A percentile compares a stretch with the other conserved stretches of the same genome.
Evolutionary conservation across 2,113 vertebrate genomes (phyloP).

Genomic region (Nesospiza acunhae): DNA sequence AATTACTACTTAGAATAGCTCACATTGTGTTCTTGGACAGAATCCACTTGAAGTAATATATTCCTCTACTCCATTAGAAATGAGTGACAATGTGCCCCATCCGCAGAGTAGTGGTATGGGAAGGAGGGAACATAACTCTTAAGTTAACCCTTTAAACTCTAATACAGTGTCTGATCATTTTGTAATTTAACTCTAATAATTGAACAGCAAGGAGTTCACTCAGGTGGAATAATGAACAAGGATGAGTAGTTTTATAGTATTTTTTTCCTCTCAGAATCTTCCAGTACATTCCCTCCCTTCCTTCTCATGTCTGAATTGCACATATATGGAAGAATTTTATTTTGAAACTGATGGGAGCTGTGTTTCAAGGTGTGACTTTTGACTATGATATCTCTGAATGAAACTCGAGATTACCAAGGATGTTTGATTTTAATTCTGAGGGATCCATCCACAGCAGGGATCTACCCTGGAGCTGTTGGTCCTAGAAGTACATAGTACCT

Average conservation of each 20-base stretch:
- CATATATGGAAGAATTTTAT: background rate
- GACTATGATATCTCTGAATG: background rate
- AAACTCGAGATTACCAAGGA: background rate
- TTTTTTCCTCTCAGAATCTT: background rate
- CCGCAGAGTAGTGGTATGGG: background rate
- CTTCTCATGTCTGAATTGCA: background rate
- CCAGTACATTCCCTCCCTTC: background rate
- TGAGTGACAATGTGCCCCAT: background rate
- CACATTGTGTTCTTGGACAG: background rate
- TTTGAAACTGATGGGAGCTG: background rate
- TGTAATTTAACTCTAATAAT: background rate
- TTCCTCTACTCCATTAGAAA: background rate
- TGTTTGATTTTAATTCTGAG: background rate
- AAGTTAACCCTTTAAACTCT: background rate
- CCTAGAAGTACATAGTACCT: background rate
- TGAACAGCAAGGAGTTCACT: background rate
- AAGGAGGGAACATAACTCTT: background rate
- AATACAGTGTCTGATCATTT: background rate
- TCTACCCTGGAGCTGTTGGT: background rate
- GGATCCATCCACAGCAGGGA: background rate
- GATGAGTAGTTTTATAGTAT: background rate
- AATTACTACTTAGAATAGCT: background rate
- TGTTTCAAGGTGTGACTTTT: background rate
- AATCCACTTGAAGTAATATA: background rate
- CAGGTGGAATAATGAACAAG: background rate